Evolutionary conservation across 1,140 invertebrate genomes (phyloP), one percentile per base, ranked within the genome.

Genomic region (Sinonovacula constricta): DNA sequence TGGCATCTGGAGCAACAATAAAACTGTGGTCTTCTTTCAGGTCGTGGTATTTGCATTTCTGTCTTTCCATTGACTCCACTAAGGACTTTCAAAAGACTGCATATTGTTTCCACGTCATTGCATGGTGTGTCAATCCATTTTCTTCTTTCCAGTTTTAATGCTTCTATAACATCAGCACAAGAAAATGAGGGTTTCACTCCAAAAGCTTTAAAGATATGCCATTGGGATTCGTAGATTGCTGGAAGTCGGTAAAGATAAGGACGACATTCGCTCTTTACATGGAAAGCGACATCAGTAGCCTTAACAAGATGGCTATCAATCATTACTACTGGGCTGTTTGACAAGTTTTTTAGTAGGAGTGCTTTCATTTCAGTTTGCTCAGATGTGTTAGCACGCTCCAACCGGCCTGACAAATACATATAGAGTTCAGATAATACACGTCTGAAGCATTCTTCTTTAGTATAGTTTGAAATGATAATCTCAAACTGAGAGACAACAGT

Each of bases 211-310:
- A 81, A 81, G 15, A 83, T 51, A 2, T 0, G 10, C 30, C 39
- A 39, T 65, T 69, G 66, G 0, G n/a, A 51, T 15, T 49, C 3
- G 3, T 63, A 18, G 12, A 39, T 30, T 26, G 28, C 15, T 26
- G 51, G 24, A 3, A 86, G 60, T 28, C 65, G 49, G 57, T 76
- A 87, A 18, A 86, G 54, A 34, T 79, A 68, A 22, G 86, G 86
- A 28, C 39, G 26, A 22, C 83, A 83, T 60, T 78, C 71, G 24
- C 33, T 34, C 4, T 54, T 45, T 15, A 79, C 34, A 1, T 63
- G n/a, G 33, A 75, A 70, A 0, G 82, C 80, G 14, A 86, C 77
- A 24, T 77, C 28, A 2, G 56, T 30, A 24, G 84, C 51, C n/a
- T 22, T 4, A 7, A 82, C 79, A 54, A 86, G 49, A 12, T 15